These are phyloP conservation scores for Loriculus beryllinus DNA, from an alignment of 2,797 vertebrate species.

Conservation along the genomic window DNA sequence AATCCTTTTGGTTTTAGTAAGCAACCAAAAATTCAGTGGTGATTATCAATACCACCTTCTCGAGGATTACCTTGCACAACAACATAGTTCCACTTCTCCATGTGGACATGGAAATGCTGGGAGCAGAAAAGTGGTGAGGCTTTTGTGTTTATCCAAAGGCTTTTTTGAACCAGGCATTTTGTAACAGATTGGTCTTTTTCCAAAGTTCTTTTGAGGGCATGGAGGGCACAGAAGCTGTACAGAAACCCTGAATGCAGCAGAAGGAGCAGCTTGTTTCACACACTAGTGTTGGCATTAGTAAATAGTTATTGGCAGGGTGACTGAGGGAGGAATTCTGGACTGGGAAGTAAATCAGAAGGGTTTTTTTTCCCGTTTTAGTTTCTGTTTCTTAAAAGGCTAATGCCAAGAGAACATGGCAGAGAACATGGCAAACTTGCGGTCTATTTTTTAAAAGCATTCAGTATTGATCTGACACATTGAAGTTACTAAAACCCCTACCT, in stretches of 20 bases:
- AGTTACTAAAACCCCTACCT: background rate
- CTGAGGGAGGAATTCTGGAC: background rate
- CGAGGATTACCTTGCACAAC: background rate
- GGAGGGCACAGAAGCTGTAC: conserved; percentile 18
- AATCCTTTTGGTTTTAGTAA: background rate
- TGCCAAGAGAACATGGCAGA: background rate
- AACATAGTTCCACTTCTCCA: background rate
- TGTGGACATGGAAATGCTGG: background rate
- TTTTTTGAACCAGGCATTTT: conserved; percentile 9
- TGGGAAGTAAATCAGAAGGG: conserved; percentile 28
- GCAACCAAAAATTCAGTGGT: background rate
- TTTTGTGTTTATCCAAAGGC: conserved; percentile 31
- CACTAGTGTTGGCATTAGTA: conserved; percentile 1
- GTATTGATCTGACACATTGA: background rate
- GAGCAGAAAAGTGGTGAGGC: background rate
- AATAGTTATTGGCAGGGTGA: conserved; percentile 32
- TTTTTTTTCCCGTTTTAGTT: conserved; percentile 7
- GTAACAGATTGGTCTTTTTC: conserved; percentile 55
- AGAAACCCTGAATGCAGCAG: conserved; percentile 47
- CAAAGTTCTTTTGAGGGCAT: background rate
- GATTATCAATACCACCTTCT: background rate
- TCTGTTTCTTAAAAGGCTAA: background rate
- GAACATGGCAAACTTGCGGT: background rate
- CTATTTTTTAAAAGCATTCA: background rate
- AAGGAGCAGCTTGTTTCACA: conserved; percentile 55